A percentile compares a stretch with the other conserved stretches of the same genome.
Conservation (phyloP, 2,113 vertebrate genomes). For the Cynocephalus volans region DNA sequence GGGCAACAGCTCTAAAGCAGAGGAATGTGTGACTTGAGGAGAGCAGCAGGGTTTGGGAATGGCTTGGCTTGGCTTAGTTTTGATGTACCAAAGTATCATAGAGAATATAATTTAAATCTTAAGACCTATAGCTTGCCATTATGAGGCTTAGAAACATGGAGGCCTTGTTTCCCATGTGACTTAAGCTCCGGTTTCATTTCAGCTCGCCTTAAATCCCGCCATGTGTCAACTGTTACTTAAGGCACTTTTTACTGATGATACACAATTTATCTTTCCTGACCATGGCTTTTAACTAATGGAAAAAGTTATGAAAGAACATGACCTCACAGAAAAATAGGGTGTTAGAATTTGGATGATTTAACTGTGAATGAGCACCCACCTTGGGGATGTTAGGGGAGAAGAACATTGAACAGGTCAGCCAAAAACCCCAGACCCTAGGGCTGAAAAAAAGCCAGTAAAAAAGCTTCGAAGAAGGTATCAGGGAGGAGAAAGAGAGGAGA, state of each 20-base stretch:
- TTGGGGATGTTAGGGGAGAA: neutral
- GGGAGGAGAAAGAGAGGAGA: neutral
- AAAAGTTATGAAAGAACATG: conserved; percentile 25
- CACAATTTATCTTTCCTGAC: neutral
- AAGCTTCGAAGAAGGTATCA: neutral
- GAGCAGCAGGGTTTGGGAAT: neutral
- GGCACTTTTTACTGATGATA: neutral
- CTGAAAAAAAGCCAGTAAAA: neutral
- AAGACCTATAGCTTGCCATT: neutral
- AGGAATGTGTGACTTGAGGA: neutral
- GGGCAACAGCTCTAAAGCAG: neutral
- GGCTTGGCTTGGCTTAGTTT: neutral
- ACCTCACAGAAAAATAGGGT: neutral
- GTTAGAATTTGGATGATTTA: neutral
- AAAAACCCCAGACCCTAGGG: neutral
- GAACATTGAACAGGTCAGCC: neutral
- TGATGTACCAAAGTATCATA: neutral
- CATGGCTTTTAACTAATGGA: conserved; percentile 18
- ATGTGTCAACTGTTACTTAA: conserved; percentile 9
- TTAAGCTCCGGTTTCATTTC: neutral
- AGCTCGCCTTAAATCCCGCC: conserved; percentile 18
- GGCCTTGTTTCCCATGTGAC: neutral
- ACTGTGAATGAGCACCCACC: neutral
- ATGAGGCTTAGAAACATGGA: neutral
- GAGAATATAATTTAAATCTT: conserved; percentile 5